A percentile compares a stretch with the other conserved stretches of the same genome.
Evolutionary conservation across 2,797 vertebrate species (phyloP).

Genomic region (Cyprinella venusta): DNA sequence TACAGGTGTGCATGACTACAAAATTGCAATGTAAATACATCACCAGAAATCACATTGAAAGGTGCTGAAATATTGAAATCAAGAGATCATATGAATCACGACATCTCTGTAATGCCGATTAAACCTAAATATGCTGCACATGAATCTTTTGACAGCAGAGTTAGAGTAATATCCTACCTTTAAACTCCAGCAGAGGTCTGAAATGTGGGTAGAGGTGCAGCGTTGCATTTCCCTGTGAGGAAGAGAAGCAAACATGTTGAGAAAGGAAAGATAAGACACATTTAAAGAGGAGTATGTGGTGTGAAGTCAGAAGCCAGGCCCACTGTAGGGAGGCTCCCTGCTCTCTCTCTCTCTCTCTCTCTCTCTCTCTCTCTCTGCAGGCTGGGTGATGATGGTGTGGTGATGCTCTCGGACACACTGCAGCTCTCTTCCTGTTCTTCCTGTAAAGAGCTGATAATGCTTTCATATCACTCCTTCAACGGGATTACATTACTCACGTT

Average conservation of each 20-base stretch:
- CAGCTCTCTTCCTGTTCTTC: constrained; percentile 58
- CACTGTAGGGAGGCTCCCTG: constrained; percentile 55
- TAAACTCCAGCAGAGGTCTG: constrained; percentile 80
- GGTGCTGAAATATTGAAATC: background rate
- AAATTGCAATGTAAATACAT: background rate
- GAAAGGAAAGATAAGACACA: constrained; percentile 4
- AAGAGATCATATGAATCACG: background rate
- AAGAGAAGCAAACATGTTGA: constrained; percentile 37
- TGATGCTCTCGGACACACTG: constrained; percentile 47
- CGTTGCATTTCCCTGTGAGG: constrained; percentile 80
- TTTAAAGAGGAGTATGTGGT: constrained; percentile 30
- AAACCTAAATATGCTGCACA: too few species aligned
- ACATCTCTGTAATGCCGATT: background rate
- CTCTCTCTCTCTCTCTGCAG: constrained; percentile 32
- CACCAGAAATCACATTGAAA: background rate
- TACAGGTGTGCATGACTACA: background rate
- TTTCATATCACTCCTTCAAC: constrained; percentile 64
- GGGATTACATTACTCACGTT: constrained; percentile 72
- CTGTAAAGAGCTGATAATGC: constrained; percentile 67
- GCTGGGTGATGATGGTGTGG: constrained; percentile 10
- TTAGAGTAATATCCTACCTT: constrained; percentile 76
- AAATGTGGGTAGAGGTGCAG: constrained; percentile 85
- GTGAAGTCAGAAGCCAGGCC: constrained; percentile 49
- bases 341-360: background rate
- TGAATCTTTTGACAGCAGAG: background rate